phyloP scores from a whole-genome alignment of 2,797 vertebrate species.

The Menidia menidia region DNA sequence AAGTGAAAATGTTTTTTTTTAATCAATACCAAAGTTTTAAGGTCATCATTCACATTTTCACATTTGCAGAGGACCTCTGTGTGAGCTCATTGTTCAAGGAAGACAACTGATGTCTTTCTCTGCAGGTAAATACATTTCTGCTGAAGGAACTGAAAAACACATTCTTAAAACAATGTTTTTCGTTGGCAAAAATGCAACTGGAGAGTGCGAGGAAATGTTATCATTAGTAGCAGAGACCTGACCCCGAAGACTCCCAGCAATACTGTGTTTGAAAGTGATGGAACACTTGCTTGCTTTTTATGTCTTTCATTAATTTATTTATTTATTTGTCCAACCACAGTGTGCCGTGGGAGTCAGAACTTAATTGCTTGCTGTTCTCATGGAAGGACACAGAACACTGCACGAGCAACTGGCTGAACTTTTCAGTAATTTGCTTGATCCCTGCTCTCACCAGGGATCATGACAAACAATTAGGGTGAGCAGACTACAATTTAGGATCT shows the following conservation, averaged over 20 bases:
- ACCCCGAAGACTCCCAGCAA: constrained; percentile 33
- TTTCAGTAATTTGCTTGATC: constrained; percentile 54
- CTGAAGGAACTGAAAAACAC: constrained; percentile 37
- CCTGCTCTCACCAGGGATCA: constrained; percentile 47
- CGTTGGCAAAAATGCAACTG: constrained; percentile 28
- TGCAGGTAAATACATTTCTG: constrained; percentile 10
- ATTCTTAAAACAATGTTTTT: constrained; percentile 17
- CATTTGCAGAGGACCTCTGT: constrained; percentile 25
- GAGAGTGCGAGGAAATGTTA: constrained; percentile 5
- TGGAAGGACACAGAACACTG: constrained; percentile 48
- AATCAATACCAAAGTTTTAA: constrained; percentile 9
- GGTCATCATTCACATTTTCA: constrained; percentile 1
- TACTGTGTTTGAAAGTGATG: constrained; percentile 38
- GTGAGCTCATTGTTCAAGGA: constrained; percentile 27
- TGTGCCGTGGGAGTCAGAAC: constrained; percentile 43
- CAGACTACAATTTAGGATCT: constrained; percentile 48
- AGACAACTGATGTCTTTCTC: constrained; percentile 26
- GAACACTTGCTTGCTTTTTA: constrained; percentile 55
- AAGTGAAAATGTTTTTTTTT: constrained; percentile 6
- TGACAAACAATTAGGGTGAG: constrained; percentile 58
- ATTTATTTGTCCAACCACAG: constrained; percentile 41
- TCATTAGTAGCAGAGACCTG: constrained; percentile 60
- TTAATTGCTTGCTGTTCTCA: constrained; percentile 73
- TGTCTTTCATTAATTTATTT: too few species aligned
- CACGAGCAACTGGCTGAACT: constrained; percentile 59